Conservation (phyloP, 2,797 vertebrate genomes). For the Cyprinella venusta region DNA sequence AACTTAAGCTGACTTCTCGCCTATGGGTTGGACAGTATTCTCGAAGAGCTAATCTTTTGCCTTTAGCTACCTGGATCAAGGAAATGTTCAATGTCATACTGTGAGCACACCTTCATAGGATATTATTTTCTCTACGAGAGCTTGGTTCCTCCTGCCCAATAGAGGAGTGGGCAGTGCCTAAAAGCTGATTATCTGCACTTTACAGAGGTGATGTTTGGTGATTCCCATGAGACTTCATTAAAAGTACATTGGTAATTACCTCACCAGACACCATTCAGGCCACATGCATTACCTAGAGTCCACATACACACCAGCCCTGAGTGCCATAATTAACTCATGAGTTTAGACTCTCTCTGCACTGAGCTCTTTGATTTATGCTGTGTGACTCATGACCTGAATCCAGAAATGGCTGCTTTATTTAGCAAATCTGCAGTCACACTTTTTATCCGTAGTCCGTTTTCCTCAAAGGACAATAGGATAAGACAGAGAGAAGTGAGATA, state of each 20-base stretch:
- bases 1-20: neutral
- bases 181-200: conserved; percentile 56
- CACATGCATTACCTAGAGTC: conserved; percentile 32
- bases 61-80: conserved; percentile 22
- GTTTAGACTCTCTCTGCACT: conserved; percentile 45
- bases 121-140: conserved; percentile 11
- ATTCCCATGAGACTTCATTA: conserved; percentile 60
- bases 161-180: conserved; percentile 23
- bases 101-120: conserved; percentile 14
- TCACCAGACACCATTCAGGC: conserved; percentile 53
- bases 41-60: neutral
- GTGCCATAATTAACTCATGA: conserved; percentile 51
- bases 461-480: conserved; percentile 24
- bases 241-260: conserved; percentile 61
- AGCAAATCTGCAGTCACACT: conserved; percentile 32
- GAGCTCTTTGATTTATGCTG: conserved; percentile 56
- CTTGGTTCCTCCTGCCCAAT: conserved; percentile 19
- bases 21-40: neutral
- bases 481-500: conserved; percentile 16
- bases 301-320: conserved; percentile 41
- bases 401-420: conserved; percentile 53
- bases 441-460: conserved; percentile 4
- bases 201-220: conserved; percentile 55
- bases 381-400: conserved; percentile 58
- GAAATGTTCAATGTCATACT: neutral